phyloP scores from a whole-genome alignment of 2,888 invertebrate species.

The Candidula unifasciata region DNA sequence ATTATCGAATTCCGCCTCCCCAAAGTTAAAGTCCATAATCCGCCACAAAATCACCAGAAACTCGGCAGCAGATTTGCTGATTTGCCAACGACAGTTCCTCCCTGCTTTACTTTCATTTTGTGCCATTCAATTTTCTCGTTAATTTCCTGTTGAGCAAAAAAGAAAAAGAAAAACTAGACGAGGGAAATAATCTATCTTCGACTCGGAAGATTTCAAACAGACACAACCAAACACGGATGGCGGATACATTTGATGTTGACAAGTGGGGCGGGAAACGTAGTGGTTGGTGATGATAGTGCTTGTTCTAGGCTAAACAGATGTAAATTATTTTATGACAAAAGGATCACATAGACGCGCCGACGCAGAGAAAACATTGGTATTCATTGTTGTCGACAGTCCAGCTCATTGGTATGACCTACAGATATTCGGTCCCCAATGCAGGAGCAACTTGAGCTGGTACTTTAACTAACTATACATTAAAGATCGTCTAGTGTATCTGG shows the following conservation, averaged over 20 bases:
- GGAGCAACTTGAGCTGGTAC: too few species aligned
- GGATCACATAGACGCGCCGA: too few species aligned
- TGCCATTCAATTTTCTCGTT: neutral
- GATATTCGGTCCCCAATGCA: too few species aligned
- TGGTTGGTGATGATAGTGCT: neutral
- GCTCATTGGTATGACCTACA: too few species aligned
- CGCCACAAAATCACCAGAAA: neutral
- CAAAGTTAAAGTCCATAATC: neutral
- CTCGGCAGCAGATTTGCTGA: conserved; percentile 10
- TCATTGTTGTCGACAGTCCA: too few species aligned
- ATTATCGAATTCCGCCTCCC: neutral
- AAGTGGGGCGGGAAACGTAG: neutral
- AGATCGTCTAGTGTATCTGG: too few species aligned
- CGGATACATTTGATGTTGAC: neutral
- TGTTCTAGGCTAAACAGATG: too few species aligned
- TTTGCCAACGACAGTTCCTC: neutral
- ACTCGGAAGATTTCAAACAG: neutral
- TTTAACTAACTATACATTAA: too few species aligned
- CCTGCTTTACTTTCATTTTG: neutral
- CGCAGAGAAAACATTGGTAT: too few species aligned
- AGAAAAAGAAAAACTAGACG: too few species aligned
- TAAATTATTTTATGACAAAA: too few species aligned
- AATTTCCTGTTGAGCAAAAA: neutral
- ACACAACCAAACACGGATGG: too few species aligned
- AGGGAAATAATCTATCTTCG: neutral